Conservation (phyloP, 2,113 vertebrate genomes). For the Turnix velox region DNA sequence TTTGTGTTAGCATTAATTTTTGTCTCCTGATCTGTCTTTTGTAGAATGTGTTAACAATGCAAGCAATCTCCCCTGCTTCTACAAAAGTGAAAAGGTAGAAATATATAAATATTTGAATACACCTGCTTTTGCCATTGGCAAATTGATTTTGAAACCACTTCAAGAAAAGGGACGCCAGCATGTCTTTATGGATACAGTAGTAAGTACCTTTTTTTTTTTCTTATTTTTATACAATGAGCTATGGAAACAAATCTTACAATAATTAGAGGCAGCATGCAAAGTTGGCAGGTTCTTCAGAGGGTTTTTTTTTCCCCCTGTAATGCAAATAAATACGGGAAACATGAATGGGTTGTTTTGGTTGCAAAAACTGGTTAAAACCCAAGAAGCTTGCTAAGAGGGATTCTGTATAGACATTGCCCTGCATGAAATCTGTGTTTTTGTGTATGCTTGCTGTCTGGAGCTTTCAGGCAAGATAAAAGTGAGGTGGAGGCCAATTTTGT, state of each 20-base stretch:
- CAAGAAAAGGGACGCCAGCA: conserved; percentile 76
- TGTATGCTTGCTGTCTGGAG: not conserved
- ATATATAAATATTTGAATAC: conserved; percentile 71
- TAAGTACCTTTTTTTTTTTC: conserved; percentile 50
- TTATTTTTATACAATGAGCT: not conserved
- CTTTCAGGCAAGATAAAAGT: not conserved
- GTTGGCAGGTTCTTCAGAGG: not conserved
- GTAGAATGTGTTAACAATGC: conserved; percentile 69
- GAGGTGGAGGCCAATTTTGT: too few relatives aligned
- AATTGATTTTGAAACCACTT: conserved; percentile 71
- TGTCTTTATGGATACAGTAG: conserved; percentile 70
- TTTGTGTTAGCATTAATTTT: not conserved
- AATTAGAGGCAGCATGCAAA: not conserved
- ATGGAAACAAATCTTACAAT: not conserved
- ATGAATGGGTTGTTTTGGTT: not conserved
- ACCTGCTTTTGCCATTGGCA: conserved; percentile 70
- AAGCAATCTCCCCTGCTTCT: not conserved
- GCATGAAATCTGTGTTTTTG: not conserved
- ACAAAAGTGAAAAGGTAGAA: conserved; percentile 40
- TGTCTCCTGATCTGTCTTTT: not conserved
- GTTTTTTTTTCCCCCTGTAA: fast-evolving
- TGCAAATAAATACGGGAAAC: not conserved
- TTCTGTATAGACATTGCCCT: not conserved
- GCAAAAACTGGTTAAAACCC: not conserved
- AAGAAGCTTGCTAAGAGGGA: not conserved